These are phyloP conservation scores for Eulemur albifrons DNA, from an alignment of 2,797 vertebrate genomes.

Conservation along the genomic window DNA sequence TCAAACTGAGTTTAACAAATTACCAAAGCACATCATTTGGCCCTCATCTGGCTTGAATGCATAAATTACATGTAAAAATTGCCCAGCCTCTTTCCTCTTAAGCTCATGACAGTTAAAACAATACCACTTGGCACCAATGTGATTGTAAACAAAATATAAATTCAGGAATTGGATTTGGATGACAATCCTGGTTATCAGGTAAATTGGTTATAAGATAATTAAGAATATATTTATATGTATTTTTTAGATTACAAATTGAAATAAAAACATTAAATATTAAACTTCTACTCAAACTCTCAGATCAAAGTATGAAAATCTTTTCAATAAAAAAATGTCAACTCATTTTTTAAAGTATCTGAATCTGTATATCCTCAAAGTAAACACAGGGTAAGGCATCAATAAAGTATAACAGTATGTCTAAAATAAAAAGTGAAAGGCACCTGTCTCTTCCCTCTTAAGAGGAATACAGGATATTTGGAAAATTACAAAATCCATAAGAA, in stretches of 20 bases:
- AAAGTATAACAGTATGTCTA: background rate
- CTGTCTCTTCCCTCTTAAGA: background rate
- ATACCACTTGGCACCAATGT: background rate
- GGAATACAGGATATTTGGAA: background rate
- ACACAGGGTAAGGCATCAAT: background rate
- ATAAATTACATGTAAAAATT: background rate
- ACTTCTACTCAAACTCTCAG: background rate
- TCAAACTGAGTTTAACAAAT: background rate
- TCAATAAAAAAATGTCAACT: slow-evolving; percentile 31
- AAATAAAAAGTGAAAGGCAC: background rate
- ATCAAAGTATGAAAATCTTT: slow-evolving; percentile 23
- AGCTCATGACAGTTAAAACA: background rate
- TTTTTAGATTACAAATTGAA: slow-evolving; percentile 27
- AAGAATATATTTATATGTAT: background rate
- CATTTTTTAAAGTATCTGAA: slow-evolving; percentile 39
- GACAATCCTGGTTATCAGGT: background rate
- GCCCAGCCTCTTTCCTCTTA: background rate
- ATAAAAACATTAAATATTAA: slow-evolving; percentile 37
- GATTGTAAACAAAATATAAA: background rate
- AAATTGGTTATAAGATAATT: background rate
- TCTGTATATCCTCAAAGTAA: slow-evolving; percentile 7
- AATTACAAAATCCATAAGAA: slow-evolving; percentile 29
- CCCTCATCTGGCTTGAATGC: background rate
- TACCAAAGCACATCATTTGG: background rate
- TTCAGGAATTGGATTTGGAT: background rate